Conservation (phyloP, 1,140 invertebrate species). For the Caenorhabditis latens region DNA sequence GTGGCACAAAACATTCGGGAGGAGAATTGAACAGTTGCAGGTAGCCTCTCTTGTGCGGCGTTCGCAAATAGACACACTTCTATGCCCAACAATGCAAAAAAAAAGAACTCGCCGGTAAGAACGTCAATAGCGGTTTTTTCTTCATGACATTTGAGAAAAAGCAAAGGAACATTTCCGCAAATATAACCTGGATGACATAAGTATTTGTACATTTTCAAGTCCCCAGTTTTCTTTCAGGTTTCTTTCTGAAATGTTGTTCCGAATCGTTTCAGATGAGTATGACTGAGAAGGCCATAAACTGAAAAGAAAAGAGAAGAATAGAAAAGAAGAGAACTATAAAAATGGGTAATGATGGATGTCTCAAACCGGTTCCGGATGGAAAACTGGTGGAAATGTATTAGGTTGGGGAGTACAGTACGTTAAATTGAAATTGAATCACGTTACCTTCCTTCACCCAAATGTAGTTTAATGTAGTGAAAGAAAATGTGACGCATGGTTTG, state of each 20-base stretch:
- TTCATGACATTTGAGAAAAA: slow-evolving; percentile 37
- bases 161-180: slow-evolving; percentile 30
- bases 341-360: slow-evolving; percentile 10
- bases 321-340: slow-evolving; percentile 30
- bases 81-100: not conserved
- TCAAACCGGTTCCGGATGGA: slow-evolving; percentile 31
- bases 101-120: not conserved
- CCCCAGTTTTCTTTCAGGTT: not conserved
- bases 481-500: too few relatives aligned
- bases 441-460: not conserved
- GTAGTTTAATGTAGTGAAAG: not conserved
- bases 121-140: slow-evolving; percentile 25
- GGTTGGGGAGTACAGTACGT: not conserved
- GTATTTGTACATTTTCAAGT: not conserved
- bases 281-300: slow-evolving; percentile 22
- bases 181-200: not conserved
- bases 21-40: slow-evolving; percentile 4
- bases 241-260: not conserved
- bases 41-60: not conserved
- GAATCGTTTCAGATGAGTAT: slow-evolving; percentile 8
- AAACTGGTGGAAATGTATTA: not conserved
- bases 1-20: slow-evolving; percentile 38
- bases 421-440: slow-evolving; percentile 9
- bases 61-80: slow-evolving; percentile 37
- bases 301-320: not conserved